A percentile compares a stretch with the other conserved stretches of the same genome.
phyloP scores from a whole-genome alignment of 2,797 vertebrate species.

The Rhynchotus rufescens region DNA sequence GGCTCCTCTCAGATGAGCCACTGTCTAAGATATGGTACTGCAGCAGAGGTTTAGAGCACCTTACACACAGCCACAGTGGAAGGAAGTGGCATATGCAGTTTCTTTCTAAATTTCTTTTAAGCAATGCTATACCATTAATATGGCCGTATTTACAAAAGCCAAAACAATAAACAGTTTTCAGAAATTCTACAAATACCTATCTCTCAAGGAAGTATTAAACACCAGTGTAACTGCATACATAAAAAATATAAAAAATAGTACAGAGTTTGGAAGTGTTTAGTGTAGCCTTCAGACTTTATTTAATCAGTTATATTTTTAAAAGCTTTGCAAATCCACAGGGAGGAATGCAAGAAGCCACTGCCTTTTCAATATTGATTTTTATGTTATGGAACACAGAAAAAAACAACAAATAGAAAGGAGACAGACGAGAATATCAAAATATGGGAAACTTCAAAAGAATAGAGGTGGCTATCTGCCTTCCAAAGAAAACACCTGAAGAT shows the following conservation, averaged over 20 bases:
- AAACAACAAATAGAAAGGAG: neutral
- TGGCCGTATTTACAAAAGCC: neutral
- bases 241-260: neutral
- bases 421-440: neutral
- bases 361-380: constrained; percentile 14
- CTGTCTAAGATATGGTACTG: neutral
- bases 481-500: constrained; percentile 17
- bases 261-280: neutral
- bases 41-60: neutral
- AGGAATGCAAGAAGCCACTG: neutral
- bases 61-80: neutral
- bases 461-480: neutral
- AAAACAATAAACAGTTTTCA: neutral
- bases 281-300: neutral
- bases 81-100: neutral
- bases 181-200: neutral
- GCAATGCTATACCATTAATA: neutral
- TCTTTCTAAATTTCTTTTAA: neutral
- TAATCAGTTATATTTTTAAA: neutral
- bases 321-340: neutral
- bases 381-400: neutral
- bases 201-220: neutral
- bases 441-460: neutral
- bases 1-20: neutral
- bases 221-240: neutral